phyloP scores from a whole-genome alignment of 2,113 vertebrate genomes.

The Mobula birostris region DNA sequence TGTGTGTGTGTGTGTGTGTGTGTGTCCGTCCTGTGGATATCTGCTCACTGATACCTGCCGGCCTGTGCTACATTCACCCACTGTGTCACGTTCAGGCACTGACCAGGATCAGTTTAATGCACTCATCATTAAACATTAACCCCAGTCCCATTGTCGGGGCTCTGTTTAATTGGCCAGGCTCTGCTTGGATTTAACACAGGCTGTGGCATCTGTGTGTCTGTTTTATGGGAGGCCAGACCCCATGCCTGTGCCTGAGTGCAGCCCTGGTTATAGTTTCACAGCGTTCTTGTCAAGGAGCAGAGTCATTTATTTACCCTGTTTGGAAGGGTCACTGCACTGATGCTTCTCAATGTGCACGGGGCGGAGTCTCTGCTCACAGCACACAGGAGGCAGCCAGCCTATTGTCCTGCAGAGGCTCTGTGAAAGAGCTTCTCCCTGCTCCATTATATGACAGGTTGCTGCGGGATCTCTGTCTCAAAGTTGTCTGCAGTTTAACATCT shows the following conservation, averaged over 20 bases:
- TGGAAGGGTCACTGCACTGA: neutral
- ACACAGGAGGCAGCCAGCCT: neutral
- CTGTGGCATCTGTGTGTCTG: neutral
- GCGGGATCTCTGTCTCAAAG: neutral
- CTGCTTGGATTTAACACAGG: neutral
- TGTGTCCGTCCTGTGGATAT: too few relatives aligned
- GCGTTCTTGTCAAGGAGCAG: neutral
- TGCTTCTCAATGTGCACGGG: neutral
- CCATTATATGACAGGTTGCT: too few relatives aligned
- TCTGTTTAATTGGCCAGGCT: neutral
- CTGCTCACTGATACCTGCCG: neutral
- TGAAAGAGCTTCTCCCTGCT: neutral
- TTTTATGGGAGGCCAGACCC: neutral
- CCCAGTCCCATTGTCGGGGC: neutral
- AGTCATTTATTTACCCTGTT: neutral
- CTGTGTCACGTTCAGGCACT: neutral
- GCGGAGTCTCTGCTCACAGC: neutral
- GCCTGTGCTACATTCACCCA: neutral
- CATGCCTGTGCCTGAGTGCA: neutral
- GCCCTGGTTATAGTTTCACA: slow-evolving; percentile 11
- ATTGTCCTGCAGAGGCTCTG: neutral
- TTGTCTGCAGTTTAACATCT: neutral
- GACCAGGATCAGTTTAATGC: neutral
- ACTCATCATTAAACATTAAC: slow-evolving; percentile 14
- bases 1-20: too few relatives aligned